A percentile compares a stretch with the other conserved stretches of the same genome.
Conservation (phyloP, 2,888 invertebrate species). For the Mongoloraphidia duomilia region DNA sequence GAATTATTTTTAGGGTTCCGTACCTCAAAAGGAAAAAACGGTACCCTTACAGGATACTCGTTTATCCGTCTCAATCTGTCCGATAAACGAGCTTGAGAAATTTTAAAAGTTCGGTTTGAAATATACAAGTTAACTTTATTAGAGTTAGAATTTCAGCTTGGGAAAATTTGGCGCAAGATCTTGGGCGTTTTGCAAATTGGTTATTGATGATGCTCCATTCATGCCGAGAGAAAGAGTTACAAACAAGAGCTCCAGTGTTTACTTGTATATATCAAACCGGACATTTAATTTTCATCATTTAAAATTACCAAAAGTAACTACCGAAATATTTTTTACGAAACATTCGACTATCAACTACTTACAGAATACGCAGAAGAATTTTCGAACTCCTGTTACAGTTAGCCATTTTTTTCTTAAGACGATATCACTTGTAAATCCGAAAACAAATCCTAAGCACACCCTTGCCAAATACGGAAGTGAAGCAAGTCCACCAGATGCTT, state of each 20-base stretch:
- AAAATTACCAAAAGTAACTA: no score
- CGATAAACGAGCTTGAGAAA: no score
- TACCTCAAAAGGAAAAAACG: no score
- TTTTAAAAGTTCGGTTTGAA: no score
- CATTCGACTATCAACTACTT: constrained; percentile 19
- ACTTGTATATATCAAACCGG: no score
- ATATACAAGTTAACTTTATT: no score
- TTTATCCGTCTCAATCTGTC: no score
- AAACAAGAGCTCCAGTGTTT: constrained; percentile 29
- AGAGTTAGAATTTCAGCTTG: no score
- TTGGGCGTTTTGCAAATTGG: constrained; percentile 36
- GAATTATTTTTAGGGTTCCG: no score
- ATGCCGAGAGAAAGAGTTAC: constrained; percentile 54
- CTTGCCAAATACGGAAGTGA: constrained; percentile 57
- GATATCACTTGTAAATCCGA: constrained; percentile 54
- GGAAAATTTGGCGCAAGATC: constrained; percentile 60
- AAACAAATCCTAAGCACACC: constrained; percentile 50
- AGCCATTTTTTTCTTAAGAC: constrained; percentile 34
- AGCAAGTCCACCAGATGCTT: constrained; percentile 54
- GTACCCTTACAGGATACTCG: no score
- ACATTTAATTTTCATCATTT: no score
- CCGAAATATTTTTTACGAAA: background rate
- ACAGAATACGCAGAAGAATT: constrained; percentile 51
- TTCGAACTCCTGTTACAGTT: constrained; percentile 42
- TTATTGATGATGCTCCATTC: constrained; percentile 28